Evolutionary conservation across 2,113 vertebrate genomes (phyloP).

Genomic region (Elgaria multicarinata): DNA sequence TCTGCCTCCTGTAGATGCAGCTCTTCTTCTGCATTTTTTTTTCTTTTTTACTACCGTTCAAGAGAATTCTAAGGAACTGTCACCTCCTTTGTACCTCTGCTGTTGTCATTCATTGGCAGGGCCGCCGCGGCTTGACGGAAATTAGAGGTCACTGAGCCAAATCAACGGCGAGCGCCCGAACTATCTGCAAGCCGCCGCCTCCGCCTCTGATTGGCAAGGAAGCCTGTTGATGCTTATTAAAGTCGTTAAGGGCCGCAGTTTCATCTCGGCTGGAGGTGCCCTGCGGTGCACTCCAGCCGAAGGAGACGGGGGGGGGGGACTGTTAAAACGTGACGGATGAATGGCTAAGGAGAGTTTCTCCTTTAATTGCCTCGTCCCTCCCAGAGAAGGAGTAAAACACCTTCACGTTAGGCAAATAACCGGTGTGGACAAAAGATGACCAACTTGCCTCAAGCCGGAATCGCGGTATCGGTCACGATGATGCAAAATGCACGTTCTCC

Average conservation of each 20-base stretch:
- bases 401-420: neutral
- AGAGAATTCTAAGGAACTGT: neutral
- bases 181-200: conserved; percentile 11
- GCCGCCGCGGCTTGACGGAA: neutral
- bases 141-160: conserved; percentile 17
- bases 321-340: neutral
- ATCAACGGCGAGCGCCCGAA: fast-evolving
- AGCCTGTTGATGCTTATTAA: conserved; percentile 32
- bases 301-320: neutral
- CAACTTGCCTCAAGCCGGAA: neutral
- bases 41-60: conserved; percentile 18
- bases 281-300: neutral
- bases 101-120: neutral
- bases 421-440: neutral
- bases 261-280: neutral
- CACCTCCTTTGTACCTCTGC: conserved; percentile 6
- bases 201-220: conserved; percentile 24
- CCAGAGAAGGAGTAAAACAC: too few species aligned
- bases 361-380: neutral
- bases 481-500: too few species aligned
- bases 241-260: neutral
- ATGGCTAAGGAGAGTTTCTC: neutral
- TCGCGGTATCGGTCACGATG: neutral
- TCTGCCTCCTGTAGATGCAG: neutral
- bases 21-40: neutral